Conservation (phyloP, 2,797 vertebrate species). For the Hozukius guyotensis region DNA sequence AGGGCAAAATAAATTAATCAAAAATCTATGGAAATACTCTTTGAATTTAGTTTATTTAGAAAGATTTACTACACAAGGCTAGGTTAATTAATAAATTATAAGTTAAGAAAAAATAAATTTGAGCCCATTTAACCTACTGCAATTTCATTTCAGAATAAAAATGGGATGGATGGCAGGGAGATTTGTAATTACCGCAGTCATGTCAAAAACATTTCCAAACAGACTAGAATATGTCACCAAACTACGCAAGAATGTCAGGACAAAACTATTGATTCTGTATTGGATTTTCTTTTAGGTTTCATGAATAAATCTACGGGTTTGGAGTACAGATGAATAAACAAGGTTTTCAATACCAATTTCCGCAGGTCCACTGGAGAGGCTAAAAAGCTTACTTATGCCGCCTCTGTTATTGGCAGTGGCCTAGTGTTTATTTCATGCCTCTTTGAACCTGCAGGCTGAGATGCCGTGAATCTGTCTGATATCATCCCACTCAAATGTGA, state of each 20-base stretch:
- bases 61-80: constrained; percentile 28
- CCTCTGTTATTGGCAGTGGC: constrained; percentile 72
- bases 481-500: constrained; percentile 83
- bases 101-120: neutral
- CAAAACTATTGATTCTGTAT: constrained; percentile 55
- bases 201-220: constrained; percentile 35
- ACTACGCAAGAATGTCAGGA: constrained; percentile 34
- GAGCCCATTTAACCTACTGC: constrained; percentile 1
- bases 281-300: constrained; percentile 61
- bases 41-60: constrained; percentile 30
- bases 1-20: constrained; percentile 17
- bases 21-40: constrained; percentile 31
- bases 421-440: constrained; percentile 85
- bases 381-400: constrained; percentile 57
- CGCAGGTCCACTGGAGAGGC: constrained; percentile 60
- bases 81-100: neutral
- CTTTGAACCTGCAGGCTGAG: constrained; percentile 81
- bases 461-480: constrained; percentile 79
- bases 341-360: constrained; percentile 69
- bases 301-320: constrained; percentile 64
- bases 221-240: constrained; percentile 13
- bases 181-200: constrained; percentile 23
- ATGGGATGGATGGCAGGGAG: neutral
- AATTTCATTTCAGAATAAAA: constrained; percentile 26
- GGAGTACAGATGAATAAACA: constrained; percentile 64